Conservation (phyloP, 2,113 vertebrate species). For the Trochalopteron elliotii region DNA sequence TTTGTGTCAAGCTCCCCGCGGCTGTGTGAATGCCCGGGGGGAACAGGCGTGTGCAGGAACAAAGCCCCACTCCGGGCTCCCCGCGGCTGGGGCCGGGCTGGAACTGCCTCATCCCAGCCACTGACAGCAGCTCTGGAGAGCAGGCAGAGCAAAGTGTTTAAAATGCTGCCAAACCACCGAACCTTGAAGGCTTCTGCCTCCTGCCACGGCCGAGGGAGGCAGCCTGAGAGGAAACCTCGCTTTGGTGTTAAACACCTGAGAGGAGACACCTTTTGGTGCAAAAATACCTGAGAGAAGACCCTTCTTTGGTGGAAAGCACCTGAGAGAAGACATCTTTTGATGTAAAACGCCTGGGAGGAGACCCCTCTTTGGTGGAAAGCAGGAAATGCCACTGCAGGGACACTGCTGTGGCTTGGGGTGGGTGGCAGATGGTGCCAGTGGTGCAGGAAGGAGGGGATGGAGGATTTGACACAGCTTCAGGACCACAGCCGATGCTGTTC, state of each 20-base stretch:
- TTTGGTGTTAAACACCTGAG: background rate
- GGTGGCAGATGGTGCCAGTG: background rate
- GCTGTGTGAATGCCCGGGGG: background rate
- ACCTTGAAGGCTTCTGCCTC: background rate
- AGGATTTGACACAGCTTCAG: background rate
- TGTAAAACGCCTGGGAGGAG: background rate
- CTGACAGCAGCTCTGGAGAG: background rate
- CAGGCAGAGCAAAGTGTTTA: background rate
- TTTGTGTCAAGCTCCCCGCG: background rate
- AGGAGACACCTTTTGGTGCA: background rate
- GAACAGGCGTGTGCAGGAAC: background rate
- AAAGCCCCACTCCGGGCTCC: background rate
- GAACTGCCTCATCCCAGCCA: background rate
- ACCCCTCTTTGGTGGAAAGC: background rate
- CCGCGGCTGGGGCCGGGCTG: accelerated
- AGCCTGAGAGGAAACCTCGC: background rate
- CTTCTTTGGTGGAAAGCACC: background rate
- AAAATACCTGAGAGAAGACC: background rate
- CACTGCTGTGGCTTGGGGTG: background rate
- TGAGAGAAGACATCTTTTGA: background rate
- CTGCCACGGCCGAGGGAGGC: background rate
- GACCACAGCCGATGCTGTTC: background rate
- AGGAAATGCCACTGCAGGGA: background rate
- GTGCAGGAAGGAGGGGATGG: background rate
- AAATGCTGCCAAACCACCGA: background rate